Conservation (phyloP, 1,140 invertebrate species). For the Camponotus floridanus region DNA sequence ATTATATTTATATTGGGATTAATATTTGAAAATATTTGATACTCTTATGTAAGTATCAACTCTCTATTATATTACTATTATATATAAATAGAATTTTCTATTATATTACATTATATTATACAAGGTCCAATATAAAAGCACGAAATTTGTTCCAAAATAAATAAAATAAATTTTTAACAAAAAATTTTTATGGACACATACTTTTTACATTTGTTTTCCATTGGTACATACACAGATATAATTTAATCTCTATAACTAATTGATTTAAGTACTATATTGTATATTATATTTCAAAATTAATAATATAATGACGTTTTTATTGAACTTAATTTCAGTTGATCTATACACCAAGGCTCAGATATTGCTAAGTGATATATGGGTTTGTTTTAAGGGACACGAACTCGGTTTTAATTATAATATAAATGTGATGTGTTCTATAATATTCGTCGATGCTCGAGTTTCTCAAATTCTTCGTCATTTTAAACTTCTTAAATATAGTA, state of each 20-base stretch:
- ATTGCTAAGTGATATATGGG: not conserved
- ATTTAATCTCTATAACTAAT: not conserved
- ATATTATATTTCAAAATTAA: not conserved
- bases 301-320: not conserved
- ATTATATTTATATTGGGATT: not conserved
- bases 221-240: not conserved
- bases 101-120: no score
- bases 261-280: not conserved
- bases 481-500: not conserved
- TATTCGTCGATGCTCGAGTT: not conserved
- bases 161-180: not conserved
- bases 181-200: not conserved
- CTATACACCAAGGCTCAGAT: not conserved
- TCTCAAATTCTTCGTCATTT: not conserved
- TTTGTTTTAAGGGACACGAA: not conserved
- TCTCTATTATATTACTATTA: no score
- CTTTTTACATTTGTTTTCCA: not conserved
- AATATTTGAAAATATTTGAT: not conserved
- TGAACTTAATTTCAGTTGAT: not conserved
- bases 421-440: not conserved
- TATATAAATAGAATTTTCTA: no score
- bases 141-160: not conserved
- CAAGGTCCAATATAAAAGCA: not conserved
- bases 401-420: not conserved
- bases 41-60: not conserved